Evolutionary conservation across 2,113 vertebrate species (phyloP).

Genomic region (Corvus moneduloides): DNA sequence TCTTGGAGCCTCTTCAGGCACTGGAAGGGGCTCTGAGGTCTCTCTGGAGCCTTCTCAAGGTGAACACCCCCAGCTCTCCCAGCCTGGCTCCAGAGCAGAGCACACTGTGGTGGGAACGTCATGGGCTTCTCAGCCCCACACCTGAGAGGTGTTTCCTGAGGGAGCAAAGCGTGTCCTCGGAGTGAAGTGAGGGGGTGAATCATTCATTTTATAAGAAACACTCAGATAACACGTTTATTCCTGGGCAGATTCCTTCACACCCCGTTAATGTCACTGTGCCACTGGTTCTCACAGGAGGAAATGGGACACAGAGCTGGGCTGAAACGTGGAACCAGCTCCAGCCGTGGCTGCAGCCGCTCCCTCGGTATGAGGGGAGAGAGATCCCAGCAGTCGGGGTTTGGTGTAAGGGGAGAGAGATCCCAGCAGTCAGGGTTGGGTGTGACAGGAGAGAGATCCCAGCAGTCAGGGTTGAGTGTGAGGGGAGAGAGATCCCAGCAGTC

Average conservation of each 20-base stretch:
- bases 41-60: neutral
- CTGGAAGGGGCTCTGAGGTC: neutral
- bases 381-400: neutral
- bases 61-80: neutral
- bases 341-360: neutral
- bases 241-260: neutral
- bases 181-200: too few species aligned
- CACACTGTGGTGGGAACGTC: accelerated
- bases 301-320: neutral
- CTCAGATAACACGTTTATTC: neutral
- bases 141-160: neutral
- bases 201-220: neutral
- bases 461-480: neutral
- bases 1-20: accelerated
- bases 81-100: neutral
- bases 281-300: neutral
- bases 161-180: too few species aligned
- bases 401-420: neutral
- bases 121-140: neutral
- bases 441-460: neutral
- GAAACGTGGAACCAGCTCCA: neutral
- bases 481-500: neutral
- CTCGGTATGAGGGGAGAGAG: neutral
- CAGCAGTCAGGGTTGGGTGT: neutral
- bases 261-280: accelerated